Base-by-base conservation (phyloP, 37 sponge, comb jelly and placozoan species). In the Ianthella basta region DNA sequence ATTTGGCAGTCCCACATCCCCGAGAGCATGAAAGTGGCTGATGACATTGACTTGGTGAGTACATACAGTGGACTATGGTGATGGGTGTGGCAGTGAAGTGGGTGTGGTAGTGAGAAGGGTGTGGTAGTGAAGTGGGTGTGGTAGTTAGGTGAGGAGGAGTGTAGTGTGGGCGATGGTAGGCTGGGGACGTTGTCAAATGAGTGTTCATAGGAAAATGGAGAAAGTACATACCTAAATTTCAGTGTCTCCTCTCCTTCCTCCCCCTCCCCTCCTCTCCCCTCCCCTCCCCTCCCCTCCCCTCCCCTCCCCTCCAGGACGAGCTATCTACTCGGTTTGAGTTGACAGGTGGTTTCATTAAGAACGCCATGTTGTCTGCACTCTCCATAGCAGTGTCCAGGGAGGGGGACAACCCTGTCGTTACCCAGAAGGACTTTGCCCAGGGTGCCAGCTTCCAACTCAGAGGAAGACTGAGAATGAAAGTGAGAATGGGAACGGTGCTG, bases 1-100 rank as follows among this genome's bases (percentile, higher is more conserved):
- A 94, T 94, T 24, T 94, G 94, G 94, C 87, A 88, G 81, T 88
- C 91, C 14, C 94, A 94, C 77, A 86, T 94, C 21, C 94, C 94
- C 6, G 68, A 82, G 33, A 20, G 36, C 60, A 91, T 94, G 94
- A 87, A 85, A 77, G 68, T 91, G 41, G 89, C 91, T 34, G 89
- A 91, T 29, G 89, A 91, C 82, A 83, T 94, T 59, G 87, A 91
- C 68, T 67, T 91, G 56, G 91, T 91, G 25, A n/a, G n/a, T n/a
- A n/a, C n/a, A n/a, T n/a, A n/a, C n/a, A n/a, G n/a, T n/a, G n/a
- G n/a, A n/a, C n/a, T n/a, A n/a, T n/a, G n/a, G n/a, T n/a, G n/a
- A 55, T 64, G 66, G 23, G 66, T 64, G 66, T 64, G 66, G 23
- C 29, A 29, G 66, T 64, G 66, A n/a, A n/a, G n/a, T n/a, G n/a